phyloP scores from a whole-genome alignment of 2,888 invertebrate species.

The Tanytarsus gracilentus region DNA sequence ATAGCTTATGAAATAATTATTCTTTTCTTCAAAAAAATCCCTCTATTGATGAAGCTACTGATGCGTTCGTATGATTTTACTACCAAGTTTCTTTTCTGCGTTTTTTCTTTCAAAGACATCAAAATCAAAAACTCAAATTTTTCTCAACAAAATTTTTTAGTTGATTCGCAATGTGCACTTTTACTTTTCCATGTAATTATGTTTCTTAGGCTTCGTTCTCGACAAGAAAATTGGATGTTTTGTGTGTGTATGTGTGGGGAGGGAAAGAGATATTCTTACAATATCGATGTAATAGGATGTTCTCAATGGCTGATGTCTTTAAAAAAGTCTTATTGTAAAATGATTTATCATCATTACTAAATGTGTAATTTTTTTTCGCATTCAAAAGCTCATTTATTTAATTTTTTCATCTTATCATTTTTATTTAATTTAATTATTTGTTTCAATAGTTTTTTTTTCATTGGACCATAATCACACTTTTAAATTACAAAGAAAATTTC shows the following conservation, averaged over 20 bases:
- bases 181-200: not conserved
- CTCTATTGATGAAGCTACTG: not conserved
- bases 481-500: constrained; percentile 13
- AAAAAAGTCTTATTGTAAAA: constrained; percentile 23
- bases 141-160: not conserved
- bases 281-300: not conserved
- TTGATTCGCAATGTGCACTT: not conserved
- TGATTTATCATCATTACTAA: constrained; percentile 6
- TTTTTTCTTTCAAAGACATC: constrained; percentile 4
- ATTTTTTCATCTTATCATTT: not conserved
- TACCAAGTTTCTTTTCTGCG: not conserved
- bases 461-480: constrained; percentile 25
- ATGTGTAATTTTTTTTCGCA: constrained; percentile 16
- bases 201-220: not conserved
- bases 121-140: not conserved
- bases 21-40: too few species aligned
- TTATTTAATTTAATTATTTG: constrained; percentile 19
- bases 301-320: constrained; percentile 21
- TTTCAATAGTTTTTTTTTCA: constrained; percentile 6
- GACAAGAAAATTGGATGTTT: too few species aligned
- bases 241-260: not conserved
- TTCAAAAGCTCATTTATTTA: constrained; percentile 27
- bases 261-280: not conserved
- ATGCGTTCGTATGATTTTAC: not conserved
- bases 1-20: too few species aligned